Evolutionary conservation across 2,113 vertebrate species (phyloP), one percentile per base, ranked within the genome.

Genomic region (Pleuronectes platessa): DNA sequence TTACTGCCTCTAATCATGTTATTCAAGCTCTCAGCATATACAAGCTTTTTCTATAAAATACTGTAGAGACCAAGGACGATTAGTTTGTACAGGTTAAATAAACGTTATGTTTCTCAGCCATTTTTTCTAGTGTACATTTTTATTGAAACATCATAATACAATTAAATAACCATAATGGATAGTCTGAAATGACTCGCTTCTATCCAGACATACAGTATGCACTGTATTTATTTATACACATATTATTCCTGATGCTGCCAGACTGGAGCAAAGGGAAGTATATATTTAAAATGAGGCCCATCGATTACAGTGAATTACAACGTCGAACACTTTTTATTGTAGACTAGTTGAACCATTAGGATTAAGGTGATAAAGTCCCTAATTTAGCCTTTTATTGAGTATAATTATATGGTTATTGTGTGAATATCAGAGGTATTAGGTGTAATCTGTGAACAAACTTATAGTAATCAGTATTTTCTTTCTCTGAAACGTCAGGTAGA

Each of bases 131-230:
- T 37, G 9, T 37, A 9, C 35, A 37, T 37, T 9, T 37, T 37
- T 37, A 20, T n/a, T 20, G 2, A 53, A 18, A 53, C 51, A 53
- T 53, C 51, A 53, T 53, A 53, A 53, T 53, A 53, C n/a, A 31
- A 74, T 20, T 26, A 45, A 40, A 69, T 68, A 47, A 64, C 5
- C 20, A 68, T 26, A 67, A 40, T 26, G 51, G 37, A 10, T n/a
- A 21, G 51, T 63, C 26, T 55, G 17, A 27, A 72, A 67, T 53
- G 51, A 67, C 40, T 7, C 3, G 14, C 3, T 45, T 45, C 42
- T 5, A 45, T 45, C 42, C 42, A 45, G 42, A 13, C 3, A 45
- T 5, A 31, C 31, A 5, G 31, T 31, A 45, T 45, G 13, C 42
- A 45, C 12, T 15, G 35, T 37, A 10, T 37, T 8, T 37, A 37